Base-by-base conservation (phyloP, 1,140 invertebrate species). In the Mactra quadrangularis region DNA sequence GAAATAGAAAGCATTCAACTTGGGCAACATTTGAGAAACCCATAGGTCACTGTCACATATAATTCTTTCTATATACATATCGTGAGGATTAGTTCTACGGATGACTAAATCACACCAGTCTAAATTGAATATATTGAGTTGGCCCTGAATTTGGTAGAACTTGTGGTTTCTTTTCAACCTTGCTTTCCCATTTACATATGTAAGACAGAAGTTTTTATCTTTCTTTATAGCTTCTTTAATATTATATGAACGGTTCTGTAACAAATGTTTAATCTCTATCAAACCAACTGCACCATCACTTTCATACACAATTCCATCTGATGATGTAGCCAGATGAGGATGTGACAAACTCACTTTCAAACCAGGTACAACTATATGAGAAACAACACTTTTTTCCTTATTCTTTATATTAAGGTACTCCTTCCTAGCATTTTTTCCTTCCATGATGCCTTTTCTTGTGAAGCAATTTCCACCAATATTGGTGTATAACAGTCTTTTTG, bases 41-140 rank as follows among this genome's bases (percentile, higher is more conserved):
- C 74, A 77, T 33, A 50, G 31, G 13, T 29, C 22, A 4, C 15
- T n/a, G 41, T 75, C 57, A 35, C 31, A 0, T n/a, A 27, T 6
- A 0, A 59, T 57, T 50, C 45, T 33, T 52, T 77, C 3, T 22
- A 77, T 35, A 52, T n/a, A 52, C n/a, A 77, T 64, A n/a, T 62
- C 57, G 25, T 77, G 33, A 0, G 74, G 74, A 35, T 64, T 50
- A 25, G 45, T 53, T 22, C 57, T 77, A 15, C 59, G 45, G 15
- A 77, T 19, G 19, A 77, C 6, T 6, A 77, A 77, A 62, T 77
- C 59, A 47, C 74, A 77, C 45, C 74, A 59, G 9, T 38, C 9
- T 27, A 57, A 55, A 55, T 75, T 7, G n/a, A 75, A 22, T 25
- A 75, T 77, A 35, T 64, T 77, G 13, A 62, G 3, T 45, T 60